Conservation (phyloP, 2,888 invertebrate genomes). For the Zygothrica quintamaculata region DNA sequence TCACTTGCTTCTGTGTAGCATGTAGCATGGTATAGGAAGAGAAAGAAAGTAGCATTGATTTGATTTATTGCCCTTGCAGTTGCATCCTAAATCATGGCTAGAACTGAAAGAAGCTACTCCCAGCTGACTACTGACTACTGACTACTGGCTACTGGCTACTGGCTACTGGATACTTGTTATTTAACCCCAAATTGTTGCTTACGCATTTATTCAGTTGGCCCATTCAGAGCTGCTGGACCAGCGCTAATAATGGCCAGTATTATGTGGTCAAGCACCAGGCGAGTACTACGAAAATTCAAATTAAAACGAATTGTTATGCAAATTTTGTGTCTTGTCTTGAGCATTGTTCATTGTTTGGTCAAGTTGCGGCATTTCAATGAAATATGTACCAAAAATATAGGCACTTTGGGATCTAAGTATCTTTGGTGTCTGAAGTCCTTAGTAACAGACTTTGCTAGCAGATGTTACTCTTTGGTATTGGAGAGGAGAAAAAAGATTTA, state of each 20-base stretch:
- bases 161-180: constrained; percentile 39
- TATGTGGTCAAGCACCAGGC: constrained; percentile 38
- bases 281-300: constrained; percentile 50
- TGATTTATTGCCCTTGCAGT: constrained; percentile 70
- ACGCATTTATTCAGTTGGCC: constrained; percentile 51
- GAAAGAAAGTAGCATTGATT: constrained; percentile 53
- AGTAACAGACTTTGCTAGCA: background rate
- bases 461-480: background rate
- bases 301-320: constrained; percentile 67
- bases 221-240: background rate
- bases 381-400: background rate
- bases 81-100: constrained; percentile 65
- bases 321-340: constrained; percentile 41
- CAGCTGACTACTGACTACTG: constrained; percentile 19
- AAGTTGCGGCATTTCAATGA: background rate
- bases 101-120: constrained; percentile 11
- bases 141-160: too few species aligned
- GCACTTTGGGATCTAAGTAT: background rate
- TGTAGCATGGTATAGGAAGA: background rate
- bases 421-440: background rate
- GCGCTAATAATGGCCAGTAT: constrained; percentile 47
- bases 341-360: constrained; percentile 24
- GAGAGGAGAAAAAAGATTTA: constrained; percentile 1
- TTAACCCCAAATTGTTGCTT: constrained; percentile 63
- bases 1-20: constrained; percentile 1